These are phyloP conservation scores for Trisateles emortualis DNA, from an alignment of 2,888 invertebrate species.

Conservation along the genomic window DNA sequence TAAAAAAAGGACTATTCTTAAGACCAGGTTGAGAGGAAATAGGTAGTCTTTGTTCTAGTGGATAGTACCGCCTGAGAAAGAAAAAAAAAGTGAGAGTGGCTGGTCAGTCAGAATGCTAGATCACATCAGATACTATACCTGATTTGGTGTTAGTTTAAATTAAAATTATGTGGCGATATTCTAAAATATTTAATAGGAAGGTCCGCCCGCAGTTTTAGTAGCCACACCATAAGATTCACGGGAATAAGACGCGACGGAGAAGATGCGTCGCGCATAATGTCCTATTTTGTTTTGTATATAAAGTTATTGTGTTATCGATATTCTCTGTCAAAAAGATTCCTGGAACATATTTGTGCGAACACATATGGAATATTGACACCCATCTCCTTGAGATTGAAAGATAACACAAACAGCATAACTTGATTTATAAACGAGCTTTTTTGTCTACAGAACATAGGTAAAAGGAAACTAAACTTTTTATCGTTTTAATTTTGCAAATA, in stretches of 20 bases:
- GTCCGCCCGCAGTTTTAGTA: slow-evolving; percentile 22
- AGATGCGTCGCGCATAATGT: slow-evolving; percentile 74
- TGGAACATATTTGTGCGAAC: slow-evolving; percentile 44
- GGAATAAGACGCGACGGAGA: slow-evolving; percentile 67
- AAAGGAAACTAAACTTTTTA: slow-evolving; percentile 5
- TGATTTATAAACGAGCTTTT: slow-evolving; percentile 22
- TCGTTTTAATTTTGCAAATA: background rate
- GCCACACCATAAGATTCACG: slow-evolving; percentile 59
- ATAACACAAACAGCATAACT: slow-evolving; percentile 42
- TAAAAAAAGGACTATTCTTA: no score
- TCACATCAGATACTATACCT: no score
- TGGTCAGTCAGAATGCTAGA: no score
- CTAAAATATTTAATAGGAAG: no score
- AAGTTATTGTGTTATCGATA: slow-evolving; percentile 64
- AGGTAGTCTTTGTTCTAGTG: no score
- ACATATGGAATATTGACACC: slow-evolving; percentile 46
- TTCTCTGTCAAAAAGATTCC: slow-evolving; percentile 53
- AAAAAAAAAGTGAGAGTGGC: no score
- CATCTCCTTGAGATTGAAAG: slow-evolving; percentile 44
- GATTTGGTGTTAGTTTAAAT: no score
- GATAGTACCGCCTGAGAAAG: no score
- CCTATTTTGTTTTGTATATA: slow-evolving; percentile 59
- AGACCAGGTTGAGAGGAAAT: no score
- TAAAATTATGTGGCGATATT: background rate
- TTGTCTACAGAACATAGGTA: slow-evolving; percentile 1